phyloP scores from a whole-genome alignment of 2,888 invertebrate species.

The Eristalinus sepulchralis region DNA sequence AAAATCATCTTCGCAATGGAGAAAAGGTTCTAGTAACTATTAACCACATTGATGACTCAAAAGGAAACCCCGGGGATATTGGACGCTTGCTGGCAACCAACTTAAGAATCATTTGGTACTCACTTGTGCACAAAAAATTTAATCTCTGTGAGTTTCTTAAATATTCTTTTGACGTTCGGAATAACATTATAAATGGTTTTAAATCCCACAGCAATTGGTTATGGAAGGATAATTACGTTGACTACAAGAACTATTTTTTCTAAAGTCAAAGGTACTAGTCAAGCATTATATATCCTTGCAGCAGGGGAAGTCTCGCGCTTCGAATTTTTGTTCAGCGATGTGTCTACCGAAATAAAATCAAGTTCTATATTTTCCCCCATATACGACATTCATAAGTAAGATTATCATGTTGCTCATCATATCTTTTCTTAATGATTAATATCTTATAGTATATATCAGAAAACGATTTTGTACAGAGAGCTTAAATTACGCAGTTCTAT shows the following conservation, averaged over 20 bases:
- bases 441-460: conserved; percentile 89
- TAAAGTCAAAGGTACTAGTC: conserved; percentile 91
- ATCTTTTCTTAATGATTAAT: not conserved
- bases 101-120: conserved; percentile 97
- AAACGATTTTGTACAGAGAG: conserved; percentile 95
- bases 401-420: no score
- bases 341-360: conserved; percentile 85
- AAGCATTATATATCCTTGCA: conserved; percentile 93
- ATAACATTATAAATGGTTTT: not conserved
- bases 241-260: conserved; percentile 93
- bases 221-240: conserved; percentile 90
- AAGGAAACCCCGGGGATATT: conserved; percentile 96
- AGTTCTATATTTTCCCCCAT: conserved; percentile 95
- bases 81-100: conserved; percentile 95
- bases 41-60: conserved; percentile 97
- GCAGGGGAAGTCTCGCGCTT: conserved; percentile 91
- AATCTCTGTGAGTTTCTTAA: conserved; percentile 88
- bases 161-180: not conserved
- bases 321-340: conserved; percentile 98
- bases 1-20: conserved; percentile 78
- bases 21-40: conserved; percentile 91
- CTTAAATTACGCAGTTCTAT: conserved; percentile 95
- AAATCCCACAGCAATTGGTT: conserved; percentile 90
- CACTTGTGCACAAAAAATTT: conserved; percentile 91
- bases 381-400: conserved; percentile 95